Base-by-base conservation (phyloP, 1,140 invertebrate species). In the Eumeta japonica region DNA sequence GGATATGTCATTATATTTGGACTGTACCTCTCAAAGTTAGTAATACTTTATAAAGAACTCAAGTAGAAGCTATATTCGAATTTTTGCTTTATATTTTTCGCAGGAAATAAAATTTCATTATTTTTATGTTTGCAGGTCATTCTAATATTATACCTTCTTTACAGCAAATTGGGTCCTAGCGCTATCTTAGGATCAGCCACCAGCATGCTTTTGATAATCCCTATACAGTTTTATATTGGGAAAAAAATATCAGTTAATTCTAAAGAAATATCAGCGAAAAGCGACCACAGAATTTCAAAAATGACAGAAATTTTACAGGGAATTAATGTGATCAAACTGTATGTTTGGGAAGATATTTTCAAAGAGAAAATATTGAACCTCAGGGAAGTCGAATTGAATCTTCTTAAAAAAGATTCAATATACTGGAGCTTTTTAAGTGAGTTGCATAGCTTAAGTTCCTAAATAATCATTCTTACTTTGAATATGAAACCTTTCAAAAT, bases 1-100 rank as follows among this genome's bases (percentile, higher is more conserved):
- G 87, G 81, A 87, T 91, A 50, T 84, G 84, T 31, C 89, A 92
- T 74, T 92, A 90, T 53, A 79, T 86, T 14, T 93, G 90, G 90
- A 86, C 89, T 1, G 87, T 91, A 45, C 90, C 90, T 14, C 62
- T 92, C 15, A 92, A 92, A 81, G 89, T 88, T 66, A 57, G 55
- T 44, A 24, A 28, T 13, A 30, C 5, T 5, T 10, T 30, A 30
- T 10, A 14, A 4, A 30, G 9, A 30, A 10, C 28, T 10, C 12
- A 30, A 12, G 28, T 30, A 30, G 28, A 4, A 11, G 28, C 28
- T 14, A 30, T 30, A 30, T 24, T n/a, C n/a, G n/a, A n/a, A n/a
- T n/a, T n/a, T n/a, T n/a, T n/a, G n/a, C n/a, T n/a, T n/a, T n/a
- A n/a, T n/a, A n/a, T n/a, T n/a, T n/a, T n/a, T n/a, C n/a, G n/a